Evolutionary conservation across 1,140 invertebrate species (phyloP), one percentile per base, ranked within the genome.

Genomic region (Dysdera silvatica): DNA sequence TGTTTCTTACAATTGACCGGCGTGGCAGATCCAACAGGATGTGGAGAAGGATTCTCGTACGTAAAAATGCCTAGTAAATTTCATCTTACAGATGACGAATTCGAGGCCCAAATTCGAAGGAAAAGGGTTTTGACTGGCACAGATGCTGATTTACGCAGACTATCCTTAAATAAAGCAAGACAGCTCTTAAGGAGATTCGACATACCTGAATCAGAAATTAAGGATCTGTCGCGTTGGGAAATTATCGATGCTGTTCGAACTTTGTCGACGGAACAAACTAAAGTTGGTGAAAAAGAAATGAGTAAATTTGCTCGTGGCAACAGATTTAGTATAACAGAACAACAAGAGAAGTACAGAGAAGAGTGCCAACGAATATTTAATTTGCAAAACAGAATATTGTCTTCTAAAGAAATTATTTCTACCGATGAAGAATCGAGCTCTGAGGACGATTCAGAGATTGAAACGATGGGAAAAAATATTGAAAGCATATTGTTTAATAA

Each of bases 341-440:
- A 99, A 77, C 94, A 97, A 77, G 95, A 99, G 78, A 84, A 85
- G 67, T 99, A 98, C 72, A 98, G 98, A 78, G 94, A 99, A 77
- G 95, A 99, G 74, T 99, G 95, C 75, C 97, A 99, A 75, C 81
- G 93, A 56, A 92, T 99, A 69, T 99, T 99, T 76, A 95, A 99
- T 73, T 78, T 98, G 5, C 97, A 99, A 78, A 99, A 99, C 79
- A 77, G 90, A 35, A 91, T 98, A 12, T 76, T 99, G 0, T 83
- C 89, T 0, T 97, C 93, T 23, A 83, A 83, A 8, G 96, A 99
- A 80, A 87, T 95, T 2, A 78, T 99, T 0, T 96, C 92, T 65
- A 96, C 93, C 0, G 94, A 98, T 72, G 92, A 96, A 73, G 82
- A 78, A 18, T 80, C 79, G 24, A 80, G 78, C 31, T 80, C 84